Conservation (phyloP, 2,888 invertebrate genomes). For the Synanthedon vespiformis region DNA sequence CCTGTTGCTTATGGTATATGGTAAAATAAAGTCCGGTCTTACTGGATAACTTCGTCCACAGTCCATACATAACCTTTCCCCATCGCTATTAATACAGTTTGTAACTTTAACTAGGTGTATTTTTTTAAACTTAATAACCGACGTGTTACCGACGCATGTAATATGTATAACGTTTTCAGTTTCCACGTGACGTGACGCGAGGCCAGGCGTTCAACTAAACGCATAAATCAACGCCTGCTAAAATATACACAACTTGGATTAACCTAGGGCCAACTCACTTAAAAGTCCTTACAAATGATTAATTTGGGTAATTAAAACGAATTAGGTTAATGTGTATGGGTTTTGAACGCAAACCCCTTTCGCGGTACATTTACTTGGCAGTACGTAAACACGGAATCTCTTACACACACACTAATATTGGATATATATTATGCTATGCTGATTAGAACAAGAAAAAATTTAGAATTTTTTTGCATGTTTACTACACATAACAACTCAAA, state of each 20-base stretch:
- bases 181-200: constrained; percentile 34
- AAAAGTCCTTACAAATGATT: constrained; percentile 58
- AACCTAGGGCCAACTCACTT: constrained; percentile 31
- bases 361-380: not conserved
- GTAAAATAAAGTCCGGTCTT: no score
- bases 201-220: constrained; percentile 21
- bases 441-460: no score
- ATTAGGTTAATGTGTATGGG: constrained; percentile 68
- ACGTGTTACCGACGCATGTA: constrained; percentile 37
- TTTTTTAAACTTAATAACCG: constrained; percentile 9
- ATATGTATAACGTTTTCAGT: constrained; percentile 21
- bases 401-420: no score
- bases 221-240: constrained; percentile 43
- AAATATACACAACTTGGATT: constrained; percentile 32
- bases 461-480: no score
- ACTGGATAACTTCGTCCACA: no score
- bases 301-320: constrained; percentile 63
- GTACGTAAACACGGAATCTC: not conserved
- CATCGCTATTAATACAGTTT: no score
- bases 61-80: no score
- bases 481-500: no score
- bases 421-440: no score
- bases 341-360: constrained; percentile 41
- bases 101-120: not conserved
- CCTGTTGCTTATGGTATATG: no score